Base-by-base conservation (phyloP, 2,888 invertebrate species). In the Athalia circularis region DNA sequence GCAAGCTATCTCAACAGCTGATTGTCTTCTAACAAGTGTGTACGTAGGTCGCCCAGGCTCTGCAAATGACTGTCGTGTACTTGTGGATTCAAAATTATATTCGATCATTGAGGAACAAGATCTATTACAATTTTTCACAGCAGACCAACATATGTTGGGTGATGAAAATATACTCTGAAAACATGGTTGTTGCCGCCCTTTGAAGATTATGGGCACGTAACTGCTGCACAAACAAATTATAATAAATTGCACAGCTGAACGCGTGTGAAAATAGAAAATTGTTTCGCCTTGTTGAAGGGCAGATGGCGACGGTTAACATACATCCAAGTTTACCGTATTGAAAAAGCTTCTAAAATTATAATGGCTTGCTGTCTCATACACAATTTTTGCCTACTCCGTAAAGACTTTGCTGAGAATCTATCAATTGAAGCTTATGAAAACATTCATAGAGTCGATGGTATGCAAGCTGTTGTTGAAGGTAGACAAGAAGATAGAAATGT, bases 1-100 rank as follows among this genome's bases (percentile, higher is more conserved):
- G 4, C 78, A 80, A 78, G 80, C 65, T 7, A 65, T 78, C 9
- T 78, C 48, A 47, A 77, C 78, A 13, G 59, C 62, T 54, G 61
- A 45, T 50, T 68, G 77, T 43, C 11, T 72, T 5, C 62, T 79
- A 15, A 72, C 64, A 11, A 79, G 70, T 65, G 65, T 79, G 4
- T 70, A 15, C 45, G 47, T 79, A 11, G 77, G 79, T 5, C 72
- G 50, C 47, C 67, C 77, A 11, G 67, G 76, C 11, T 76, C 67
- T 54, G 62, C 57, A 29, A 75, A 79, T 62, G 68, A 79, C 47
- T 48, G 68, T 62, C 43, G 77, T n/a, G 77, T 79, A 9, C 29
- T 77, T 9, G n/a, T 13, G 13, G 45, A 65, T 65, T 65, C 45
- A 4, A 11, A 8, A 65, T 45, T 65, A 65, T 45, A 9, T 11